Base-by-base conservation (phyloP, 2,113 vertebrate genomes). In the Rhynchomys soricoides region DNA sequence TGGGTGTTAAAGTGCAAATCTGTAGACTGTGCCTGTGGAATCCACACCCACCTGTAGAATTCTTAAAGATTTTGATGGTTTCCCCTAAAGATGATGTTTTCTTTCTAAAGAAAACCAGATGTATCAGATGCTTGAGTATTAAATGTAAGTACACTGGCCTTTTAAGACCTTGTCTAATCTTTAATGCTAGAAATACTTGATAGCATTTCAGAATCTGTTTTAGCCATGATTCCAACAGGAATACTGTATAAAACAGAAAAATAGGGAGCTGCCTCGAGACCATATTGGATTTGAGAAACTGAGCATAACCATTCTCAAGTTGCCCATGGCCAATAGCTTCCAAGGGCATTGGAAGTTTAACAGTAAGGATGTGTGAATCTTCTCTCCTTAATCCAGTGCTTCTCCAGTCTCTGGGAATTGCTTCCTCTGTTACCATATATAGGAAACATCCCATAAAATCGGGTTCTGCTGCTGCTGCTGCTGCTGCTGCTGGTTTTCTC, bases 61-160 rank as follows among this genome's bases (percentile, higher is more conserved):
- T 7, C 21, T 89, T 50, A 48, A 48, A 45, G 92, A 86, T 71
- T 89, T n/a, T 94, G 88, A 64, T 59, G 5, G 24, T 83, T 93
- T 96, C 95, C 78, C 62, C 16, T 48, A 92, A 92, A 92, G 85
- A 82, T 29, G 55, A 43, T 96, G 26, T 34, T 90, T 81, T 88
- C 29, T 29, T 87, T 92, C 57, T 34, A 12, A 83, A 94, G 34
- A 90, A n/a, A 62, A 86, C 22, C 37, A 68, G 37, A 68, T 95
- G 59, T 34, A 62, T 96, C 86, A 37, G 88, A 10, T 88, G 5
- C 31, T 90, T 57, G 13, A 83, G 64, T 91, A 90, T 93, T 88
- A 86, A 93, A 94, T 88, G 71, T 86, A 91, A 66, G 70, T 48
- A 87, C 16, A 62, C 37, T 86, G 91, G 59, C 64, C 24, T 94